A percentile compares a stretch with the other conserved stretches of the same genome.
Conservation (phyloP, 2,113 vertebrate genomes). For the Rostratula benghalensis region DNA sequence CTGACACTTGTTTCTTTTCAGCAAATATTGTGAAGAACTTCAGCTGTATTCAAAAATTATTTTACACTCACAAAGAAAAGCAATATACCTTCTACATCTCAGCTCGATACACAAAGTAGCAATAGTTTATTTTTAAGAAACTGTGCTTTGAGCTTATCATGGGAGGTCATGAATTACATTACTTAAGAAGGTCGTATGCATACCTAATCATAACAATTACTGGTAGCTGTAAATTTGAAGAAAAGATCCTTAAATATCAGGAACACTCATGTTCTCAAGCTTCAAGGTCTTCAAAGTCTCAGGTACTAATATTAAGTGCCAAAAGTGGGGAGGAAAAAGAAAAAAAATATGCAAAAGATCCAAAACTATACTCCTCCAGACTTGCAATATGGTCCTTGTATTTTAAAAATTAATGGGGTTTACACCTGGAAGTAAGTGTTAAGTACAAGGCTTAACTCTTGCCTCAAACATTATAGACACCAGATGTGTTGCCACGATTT, state of each 20-base stretch:
- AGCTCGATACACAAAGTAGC: background rate
- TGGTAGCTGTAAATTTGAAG: background rate
- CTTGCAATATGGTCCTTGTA: background rate
- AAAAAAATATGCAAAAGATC: no score
- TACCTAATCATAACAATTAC: background rate
- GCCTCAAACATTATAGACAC: background rate
- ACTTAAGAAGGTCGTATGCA: background rate
- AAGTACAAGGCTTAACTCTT: background rate
- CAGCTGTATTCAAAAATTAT: background rate
- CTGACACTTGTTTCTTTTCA: background rate
- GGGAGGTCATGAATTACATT: background rate
- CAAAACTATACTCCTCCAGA: background rate
- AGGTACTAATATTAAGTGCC: background rate
- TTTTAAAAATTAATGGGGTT: background rate
- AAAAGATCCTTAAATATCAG: background rate
- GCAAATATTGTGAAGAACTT: background rate
- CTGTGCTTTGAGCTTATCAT: background rate
- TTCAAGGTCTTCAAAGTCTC: background rate
- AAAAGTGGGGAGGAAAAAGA: background rate
- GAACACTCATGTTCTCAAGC: background rate
- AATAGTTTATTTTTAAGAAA: background rate
- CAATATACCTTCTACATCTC: background rate
- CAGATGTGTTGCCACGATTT: background rate
- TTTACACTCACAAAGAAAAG: background rate
- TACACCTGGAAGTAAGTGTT: background rate